Conservation (phyloP, 2,888 invertebrate species). For the Parnassius smintheus region DNA sequence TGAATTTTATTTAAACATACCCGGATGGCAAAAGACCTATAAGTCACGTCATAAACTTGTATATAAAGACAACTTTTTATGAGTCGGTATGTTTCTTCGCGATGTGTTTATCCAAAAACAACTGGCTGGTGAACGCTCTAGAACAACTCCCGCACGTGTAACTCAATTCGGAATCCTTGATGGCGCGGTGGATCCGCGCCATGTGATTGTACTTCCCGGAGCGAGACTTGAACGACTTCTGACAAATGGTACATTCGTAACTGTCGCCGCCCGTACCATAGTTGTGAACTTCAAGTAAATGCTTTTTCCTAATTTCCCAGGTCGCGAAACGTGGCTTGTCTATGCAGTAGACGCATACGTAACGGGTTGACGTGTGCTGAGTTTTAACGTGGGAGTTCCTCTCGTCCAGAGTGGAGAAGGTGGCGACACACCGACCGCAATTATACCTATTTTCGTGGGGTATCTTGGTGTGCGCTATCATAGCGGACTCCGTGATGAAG, state of each 20-base stretch:
- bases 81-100: conserved; percentile 73
- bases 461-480: conserved; percentile 70
- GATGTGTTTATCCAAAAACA: conserved; percentile 78
- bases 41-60: no score
- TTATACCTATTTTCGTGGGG: conserved; percentile 72
- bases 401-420: conserved; percentile 65
- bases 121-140: conserved; percentile 76
- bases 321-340: conserved; percentile 72
- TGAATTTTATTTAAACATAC: no score
- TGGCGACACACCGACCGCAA: conserved; percentile 69
- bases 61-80: not conserved
- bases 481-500: conserved; percentile 70
- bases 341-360: conserved; percentile 69
- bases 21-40: no score
- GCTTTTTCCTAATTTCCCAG: conserved; percentile 69
- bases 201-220: conserved; percentile 75
- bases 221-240: conserved; percentile 68
- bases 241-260: conserved; percentile 68
- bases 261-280: conserved; percentile 67
- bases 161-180: conserved; percentile 67
- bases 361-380: conserved; percentile 67
- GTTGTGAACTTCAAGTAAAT: conserved; percentile 69
- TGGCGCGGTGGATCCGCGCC: conserved; percentile 66
- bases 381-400: conserved; percentile 68
- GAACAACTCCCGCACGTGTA: conserved; percentile 76